Base-by-base conservation (phyloP, 2,113 vertebrate genomes). In the Micronycteris hirsuta region DNA sequence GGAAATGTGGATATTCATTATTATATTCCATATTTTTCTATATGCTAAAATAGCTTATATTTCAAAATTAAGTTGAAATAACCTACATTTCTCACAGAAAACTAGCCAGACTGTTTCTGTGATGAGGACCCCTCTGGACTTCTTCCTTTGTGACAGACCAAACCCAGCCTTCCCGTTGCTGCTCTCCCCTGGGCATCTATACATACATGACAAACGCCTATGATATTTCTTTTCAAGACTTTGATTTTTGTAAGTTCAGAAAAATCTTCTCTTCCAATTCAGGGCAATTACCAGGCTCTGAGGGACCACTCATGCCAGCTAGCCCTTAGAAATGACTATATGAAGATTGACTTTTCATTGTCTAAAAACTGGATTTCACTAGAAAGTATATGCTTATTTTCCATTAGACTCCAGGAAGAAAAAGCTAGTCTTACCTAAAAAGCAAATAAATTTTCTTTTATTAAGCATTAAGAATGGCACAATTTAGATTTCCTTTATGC, bases 351-450 rank as follows among this genome's bases (percentile, higher is more conserved):
- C 80, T 82, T 96, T 91, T 93, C 28, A 47, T 73, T 77, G 3
- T 63, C 58, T 89, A 58, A 93, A 91, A 88, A 47, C 43, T 76
- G 22, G 47, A 80, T 81, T 74, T 70, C 24, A 58, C 31, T 83
- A 88, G 52, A 96, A 82, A 76, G 16, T 82, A 65, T n/a, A 84
- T 67, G 78, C 33, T 71, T 91, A 89, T 89, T 93, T 91, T 91
- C 67, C 80, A 33, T 70, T 86, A 76, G n/a, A 43, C 19, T 86
- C 38, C 68, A 94, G 38, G 49, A 85, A 91, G 38, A 86, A 86
- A 91, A 91, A n/a, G 12, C 28, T 74, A 70, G 58, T 65, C 76
- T 71, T 91, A 63, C 52, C 45, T 94, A 41, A 74, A 87, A 94
- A 82, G 26, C 14, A 43, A 78, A 33, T 76, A 54, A 28, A 80